Percentiles rank a stretch among this genome's conserved stretches.
Conservation (phyloP, 2,888 invertebrate genomes). For the Plagodis pulveraria region DNA sequence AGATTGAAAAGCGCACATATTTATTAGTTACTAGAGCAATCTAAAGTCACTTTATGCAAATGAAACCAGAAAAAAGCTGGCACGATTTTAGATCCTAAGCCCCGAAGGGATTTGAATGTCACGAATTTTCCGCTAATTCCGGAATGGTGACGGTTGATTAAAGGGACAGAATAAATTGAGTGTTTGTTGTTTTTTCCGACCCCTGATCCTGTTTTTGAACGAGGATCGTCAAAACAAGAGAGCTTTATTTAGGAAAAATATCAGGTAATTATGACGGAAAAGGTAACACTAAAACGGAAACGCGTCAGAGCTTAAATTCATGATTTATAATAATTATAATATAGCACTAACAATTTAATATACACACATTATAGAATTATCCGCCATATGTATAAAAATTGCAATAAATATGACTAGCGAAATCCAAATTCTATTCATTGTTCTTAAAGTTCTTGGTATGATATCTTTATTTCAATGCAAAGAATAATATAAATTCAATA, state of each 20-base stretch:
- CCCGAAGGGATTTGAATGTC: constrained; percentile 44
- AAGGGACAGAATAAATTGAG: constrained; percentile 42
- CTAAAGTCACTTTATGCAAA: constrained; percentile 50
- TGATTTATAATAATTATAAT: no score
- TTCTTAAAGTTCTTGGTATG: no score
- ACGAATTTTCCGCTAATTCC: constrained; percentile 45
- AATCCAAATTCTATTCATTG: no score
- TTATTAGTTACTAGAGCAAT: constrained; percentile 8
- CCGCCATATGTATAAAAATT: no score
- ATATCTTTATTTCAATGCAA: no score
- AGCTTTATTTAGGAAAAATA: constrained; percentile 17
- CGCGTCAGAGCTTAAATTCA: no score
- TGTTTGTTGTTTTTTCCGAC: constrained; percentile 38
- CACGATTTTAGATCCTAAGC: constrained; percentile 43
- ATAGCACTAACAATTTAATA: no score
- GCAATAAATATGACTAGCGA: no score
- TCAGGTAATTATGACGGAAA: not conserved
- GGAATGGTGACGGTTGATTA: constrained; percentile 38
- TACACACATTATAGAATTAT: no score
- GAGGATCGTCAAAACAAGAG: constrained; percentile 27
- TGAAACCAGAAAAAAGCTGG: constrained; percentile 44
- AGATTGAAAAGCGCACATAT: not conserved
- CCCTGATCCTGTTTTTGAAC: constrained; percentile 34
- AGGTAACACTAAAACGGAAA: no score
- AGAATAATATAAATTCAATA: no score